A percentile compares a stretch with the other conserved stretches of the same genome.
Evolutionary conservation across 37 sponge, comb jelly and placozoan genomes (phyloP).

Genomic region (Aphrocallistes beatrix): DNA sequence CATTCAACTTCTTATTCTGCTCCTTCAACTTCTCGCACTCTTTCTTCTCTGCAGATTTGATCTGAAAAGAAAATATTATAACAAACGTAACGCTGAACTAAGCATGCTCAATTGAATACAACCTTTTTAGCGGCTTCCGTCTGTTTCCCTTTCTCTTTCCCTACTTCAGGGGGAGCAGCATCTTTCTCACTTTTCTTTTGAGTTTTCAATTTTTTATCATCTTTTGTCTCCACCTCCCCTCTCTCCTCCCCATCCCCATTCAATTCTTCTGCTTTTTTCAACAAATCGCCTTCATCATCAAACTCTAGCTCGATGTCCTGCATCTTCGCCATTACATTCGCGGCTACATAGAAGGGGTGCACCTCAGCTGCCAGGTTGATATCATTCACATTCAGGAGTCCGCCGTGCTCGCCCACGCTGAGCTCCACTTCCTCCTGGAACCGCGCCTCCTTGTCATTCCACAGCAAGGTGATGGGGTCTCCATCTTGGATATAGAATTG

Average conservation of each 20-base stretch:
- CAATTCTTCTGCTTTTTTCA: background rate
- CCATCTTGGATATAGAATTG: background rate
- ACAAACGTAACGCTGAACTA: too few relatives aligned
- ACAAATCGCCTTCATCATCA: background rate
- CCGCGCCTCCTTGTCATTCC: background rate
- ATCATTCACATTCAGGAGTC: background rate
- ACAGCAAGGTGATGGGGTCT: background rate
- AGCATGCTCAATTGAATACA: too few relatives aligned
- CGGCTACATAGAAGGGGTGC: background rate
- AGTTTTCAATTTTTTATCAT: background rate
- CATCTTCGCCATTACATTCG: background rate
- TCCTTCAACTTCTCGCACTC: background rate
- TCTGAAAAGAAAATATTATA: too few relatives aligned
- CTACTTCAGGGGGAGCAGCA: background rate
- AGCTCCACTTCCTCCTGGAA: background rate
- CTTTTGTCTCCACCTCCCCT: background rate
- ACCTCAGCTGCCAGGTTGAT: background rate
- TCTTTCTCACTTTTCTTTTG: background rate
- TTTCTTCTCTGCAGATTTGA: too few relatives aligned
- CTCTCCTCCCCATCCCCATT: background rate
- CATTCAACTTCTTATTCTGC: background rate
- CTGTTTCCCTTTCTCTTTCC: background rate
- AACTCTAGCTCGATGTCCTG: background rate
- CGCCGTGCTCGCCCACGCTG: background rate
- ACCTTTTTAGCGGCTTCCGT: background rate